Conservation (phyloP, 2,888 invertebrate genomes). For the Drosophila diplacantha region DNA sequence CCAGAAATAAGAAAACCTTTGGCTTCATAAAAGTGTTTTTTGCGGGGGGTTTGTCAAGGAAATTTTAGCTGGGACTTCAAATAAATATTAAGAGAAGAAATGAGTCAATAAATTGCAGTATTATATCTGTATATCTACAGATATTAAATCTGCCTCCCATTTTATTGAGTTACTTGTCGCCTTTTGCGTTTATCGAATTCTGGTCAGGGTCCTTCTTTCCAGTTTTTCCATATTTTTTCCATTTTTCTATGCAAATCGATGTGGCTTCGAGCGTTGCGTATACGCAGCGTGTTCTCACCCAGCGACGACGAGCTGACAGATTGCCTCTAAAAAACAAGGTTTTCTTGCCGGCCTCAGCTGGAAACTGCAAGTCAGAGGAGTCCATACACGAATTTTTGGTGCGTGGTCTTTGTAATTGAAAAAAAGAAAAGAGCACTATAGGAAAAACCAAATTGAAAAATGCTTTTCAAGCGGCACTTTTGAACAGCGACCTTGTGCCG, state of each 20-base stretch:
- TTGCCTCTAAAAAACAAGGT: slow-evolving; percentile 8
- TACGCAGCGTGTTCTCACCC: slow-evolving; percentile 38
- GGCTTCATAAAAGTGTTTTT: not conserved
- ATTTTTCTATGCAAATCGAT: slow-evolving; percentile 33
- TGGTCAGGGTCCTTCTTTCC: slow-evolving; percentile 35
- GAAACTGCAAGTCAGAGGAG: slow-evolving; percentile 60
- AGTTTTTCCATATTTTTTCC: slow-evolving; percentile 9
- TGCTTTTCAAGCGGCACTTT: slow-evolving; percentile 50
- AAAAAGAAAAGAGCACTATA: slow-evolving; percentile 1
- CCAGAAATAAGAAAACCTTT: not conserved
- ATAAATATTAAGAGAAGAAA: not conserved
- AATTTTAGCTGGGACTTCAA: not conserved
- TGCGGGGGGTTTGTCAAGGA: too few species aligned
- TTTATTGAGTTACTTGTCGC: slow-evolving; percentile 20
- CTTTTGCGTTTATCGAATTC: slow-evolving; percentile 5
- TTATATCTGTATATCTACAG: too few species aligned
- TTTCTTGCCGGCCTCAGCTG: not conserved
- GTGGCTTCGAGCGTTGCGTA: slow-evolving; percentile 44
- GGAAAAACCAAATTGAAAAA: slow-evolving; percentile 57
- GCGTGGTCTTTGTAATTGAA: slow-evolving; percentile 51
- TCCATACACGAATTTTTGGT: slow-evolving; percentile 42
- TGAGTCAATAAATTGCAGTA: not conserved
- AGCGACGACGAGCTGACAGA: slow-evolving; percentile 13
- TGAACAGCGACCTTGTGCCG: slow-evolving; percentile 58
- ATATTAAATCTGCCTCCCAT: not conserved